Evolutionary conservation across 2,888 invertebrate genomes (phyloP).

Genomic region (Drosophila mettleri): DNA sequence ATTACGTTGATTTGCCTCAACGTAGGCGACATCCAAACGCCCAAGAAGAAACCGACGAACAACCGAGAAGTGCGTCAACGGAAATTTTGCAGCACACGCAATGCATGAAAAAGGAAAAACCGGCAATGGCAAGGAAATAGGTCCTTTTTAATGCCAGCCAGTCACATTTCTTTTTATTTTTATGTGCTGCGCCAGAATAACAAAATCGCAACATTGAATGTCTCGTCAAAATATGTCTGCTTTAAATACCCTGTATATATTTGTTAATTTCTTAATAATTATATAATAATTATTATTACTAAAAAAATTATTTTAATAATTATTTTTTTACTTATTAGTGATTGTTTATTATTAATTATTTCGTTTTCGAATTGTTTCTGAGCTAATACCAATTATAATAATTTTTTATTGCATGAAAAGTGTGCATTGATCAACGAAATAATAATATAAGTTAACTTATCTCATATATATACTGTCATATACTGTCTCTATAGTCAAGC

Average conservation of each 20-base stretch:
- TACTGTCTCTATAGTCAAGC: neutral
- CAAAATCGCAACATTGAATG: conserved; percentile 9
- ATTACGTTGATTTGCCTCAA: conserved; percentile 74
- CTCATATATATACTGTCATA: too few species aligned
- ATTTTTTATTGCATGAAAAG: too few species aligned
- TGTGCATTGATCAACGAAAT: too few species aligned
- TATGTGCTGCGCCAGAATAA: conserved; percentile 43
- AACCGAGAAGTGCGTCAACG: conserved; percentile 64
- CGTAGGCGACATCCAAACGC: conserved; percentile 33
- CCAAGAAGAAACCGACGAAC: neutral
- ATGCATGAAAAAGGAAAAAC: conserved; percentile 43
- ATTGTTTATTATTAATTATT: too few species aligned
- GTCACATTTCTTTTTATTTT: conserved; percentile 72
- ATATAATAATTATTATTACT: neutral
- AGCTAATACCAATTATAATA: too few species aligned
- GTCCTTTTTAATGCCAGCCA: conserved; percentile 57
- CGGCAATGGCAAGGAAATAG: conserved; percentile 21
- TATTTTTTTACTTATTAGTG: too few species aligned
- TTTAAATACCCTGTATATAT: conserved; percentile 4
- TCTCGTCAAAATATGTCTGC: neutral
- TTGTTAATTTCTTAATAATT: too few species aligned
- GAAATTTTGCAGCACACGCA: conserved; percentile 68
- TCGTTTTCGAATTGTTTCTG: too few species aligned
- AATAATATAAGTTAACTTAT: too few species aligned
- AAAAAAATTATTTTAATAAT: too few species aligned